Percentiles rank a stretch among this genome's conserved stretches.
phyloP scores from a whole-genome alignment of 1,140 invertebrate genomes.

The Dendroctonus ponderosae region DNA sequence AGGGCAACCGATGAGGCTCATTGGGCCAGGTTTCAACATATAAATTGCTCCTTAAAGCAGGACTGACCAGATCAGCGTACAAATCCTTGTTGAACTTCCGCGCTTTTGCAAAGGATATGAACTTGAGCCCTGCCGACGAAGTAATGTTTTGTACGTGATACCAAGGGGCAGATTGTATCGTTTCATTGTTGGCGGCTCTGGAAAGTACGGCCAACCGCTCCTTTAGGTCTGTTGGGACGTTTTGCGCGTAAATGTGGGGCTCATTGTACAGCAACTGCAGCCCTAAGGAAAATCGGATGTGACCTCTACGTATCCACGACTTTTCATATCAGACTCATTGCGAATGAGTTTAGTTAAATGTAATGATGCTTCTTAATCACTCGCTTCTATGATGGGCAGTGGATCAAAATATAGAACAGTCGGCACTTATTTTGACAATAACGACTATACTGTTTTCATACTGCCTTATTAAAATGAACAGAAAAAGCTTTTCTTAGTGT shows the following conservation, averaged over 20 bases:
- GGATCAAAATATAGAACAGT: slow-evolving; percentile 1
- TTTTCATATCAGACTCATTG: too few relatives aligned
- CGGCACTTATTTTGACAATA: too few relatives aligned
- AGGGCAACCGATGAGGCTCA: slow-evolving; percentile 69
- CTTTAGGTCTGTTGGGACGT: slow-evolving; percentile 57
- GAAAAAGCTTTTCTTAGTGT: too few relatives aligned
- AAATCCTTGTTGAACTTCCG: slow-evolving; percentile 77
- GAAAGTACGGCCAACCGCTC: slow-evolving; percentile 59
- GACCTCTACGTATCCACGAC: neutral
- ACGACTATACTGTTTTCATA: too few relatives aligned
- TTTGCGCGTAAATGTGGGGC: slow-evolving; percentile 64
- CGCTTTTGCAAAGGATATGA: slow-evolving; percentile 78
- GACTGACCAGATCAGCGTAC: slow-evolving; percentile 79
- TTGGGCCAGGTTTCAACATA: slow-evolving; percentile 87
- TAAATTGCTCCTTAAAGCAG: slow-evolving; percentile 66
- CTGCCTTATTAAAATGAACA: too few relatives aligned
- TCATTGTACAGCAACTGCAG: slow-evolving; percentile 74
- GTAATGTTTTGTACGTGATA: slow-evolving; percentile 59
- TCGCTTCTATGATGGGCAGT: neutral
- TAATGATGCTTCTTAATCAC: too few relatives aligned
- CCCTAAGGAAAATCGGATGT: slow-evolving; percentile 32
- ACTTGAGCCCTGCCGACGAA: slow-evolving; percentile 59
- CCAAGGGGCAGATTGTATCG: slow-evolving; percentile 63
- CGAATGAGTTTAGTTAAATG: too few relatives aligned
- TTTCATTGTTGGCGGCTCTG: slow-evolving; percentile 61